These are phyloP conservation scores for Fissipunctia ypsillon DNA, from an alignment of 2,888 invertebrate genomes.

Conservation along the genomic window DNA sequence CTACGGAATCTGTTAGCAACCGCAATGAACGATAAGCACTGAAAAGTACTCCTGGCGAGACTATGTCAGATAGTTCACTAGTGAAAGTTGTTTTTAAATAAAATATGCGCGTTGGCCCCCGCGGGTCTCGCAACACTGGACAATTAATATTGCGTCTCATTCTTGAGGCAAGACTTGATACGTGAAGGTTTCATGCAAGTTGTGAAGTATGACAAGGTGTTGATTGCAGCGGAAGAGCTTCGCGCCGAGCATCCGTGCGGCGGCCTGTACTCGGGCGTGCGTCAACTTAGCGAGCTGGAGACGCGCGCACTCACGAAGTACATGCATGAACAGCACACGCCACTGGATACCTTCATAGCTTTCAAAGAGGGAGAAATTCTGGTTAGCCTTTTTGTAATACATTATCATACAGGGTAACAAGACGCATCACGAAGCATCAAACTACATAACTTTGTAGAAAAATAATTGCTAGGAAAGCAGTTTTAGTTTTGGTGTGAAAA, in stretches of 20 bases:
- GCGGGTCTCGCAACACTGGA: neutral
- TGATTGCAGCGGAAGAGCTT: conserved; percentile 81
- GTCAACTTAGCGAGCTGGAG: conserved; percentile 86
- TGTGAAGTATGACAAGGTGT: conserved; percentile 21
- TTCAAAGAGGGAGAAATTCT: conserved; percentile 86
- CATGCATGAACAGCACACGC: conserved; percentile 74
- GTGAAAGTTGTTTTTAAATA: neutral
- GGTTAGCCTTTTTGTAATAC: conserved; percentile 68
- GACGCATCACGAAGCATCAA: neutral
- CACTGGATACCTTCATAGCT: conserved; percentile 81
- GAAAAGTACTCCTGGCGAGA: neutral
- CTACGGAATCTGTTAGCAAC: neutral
- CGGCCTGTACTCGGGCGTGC: conserved; percentile 79
- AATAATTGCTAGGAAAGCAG: neutral
- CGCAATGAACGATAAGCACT: neutral
- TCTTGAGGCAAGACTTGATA: neutral
- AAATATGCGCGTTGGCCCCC: neutral
- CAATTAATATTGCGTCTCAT: neutral
- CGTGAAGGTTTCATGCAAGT: neutral
- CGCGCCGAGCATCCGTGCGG: conserved; percentile 85
- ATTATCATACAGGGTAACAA: neutral
- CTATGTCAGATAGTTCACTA: neutral
- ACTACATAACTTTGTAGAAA: neutral
- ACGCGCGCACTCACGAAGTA: conserved; percentile 81
- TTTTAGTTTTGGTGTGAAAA: neutral